A percentile compares a stretch with the other conserved stretches of the same genome.
Evolutionary conservation across 2,113 vertebrate species (phyloP).

Genomic region (Dolichallabes microphthalmus): DNA sequence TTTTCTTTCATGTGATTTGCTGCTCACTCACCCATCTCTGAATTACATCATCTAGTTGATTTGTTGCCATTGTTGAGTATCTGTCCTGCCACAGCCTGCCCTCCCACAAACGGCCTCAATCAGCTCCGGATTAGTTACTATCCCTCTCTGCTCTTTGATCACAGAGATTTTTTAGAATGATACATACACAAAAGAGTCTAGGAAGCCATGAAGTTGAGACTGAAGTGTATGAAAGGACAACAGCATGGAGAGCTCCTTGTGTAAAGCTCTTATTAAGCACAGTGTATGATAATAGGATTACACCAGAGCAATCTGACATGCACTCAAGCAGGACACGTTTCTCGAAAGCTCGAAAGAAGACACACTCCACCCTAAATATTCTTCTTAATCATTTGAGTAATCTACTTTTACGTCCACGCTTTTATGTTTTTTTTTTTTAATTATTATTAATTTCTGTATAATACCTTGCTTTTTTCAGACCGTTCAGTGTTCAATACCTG

Average conservation of each 20-base stretch:
- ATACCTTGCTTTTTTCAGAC: not conserved
- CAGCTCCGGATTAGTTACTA: slow-evolving; percentile 35
- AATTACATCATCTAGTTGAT: slow-evolving; percentile 81
- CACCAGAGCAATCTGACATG: slow-evolving; percentile 55
- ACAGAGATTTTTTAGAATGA: slow-evolving; percentile 34
- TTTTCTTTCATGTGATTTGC: not conserved
- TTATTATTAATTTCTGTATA: not conserved
- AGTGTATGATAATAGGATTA: slow-evolving; percentile 74
- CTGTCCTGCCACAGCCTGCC: slow-evolving; percentile 32
- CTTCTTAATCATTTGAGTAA: not conserved
- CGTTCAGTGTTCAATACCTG: not conserved
- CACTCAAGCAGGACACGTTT: slow-evolving; percentile 44
- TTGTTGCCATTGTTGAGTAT: slow-evolving; percentile 73
- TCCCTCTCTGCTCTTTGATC: slow-evolving; percentile 19
- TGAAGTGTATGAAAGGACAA: slow-evolving; percentile 27
- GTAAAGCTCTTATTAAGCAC: slow-evolving; percentile 73
- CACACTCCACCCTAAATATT: not conserved
- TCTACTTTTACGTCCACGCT: not conserved
- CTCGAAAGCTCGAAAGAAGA: slow-evolving; percentile 54
- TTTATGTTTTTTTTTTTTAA: not conserved
- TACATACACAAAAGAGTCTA: slow-evolving; percentile 29
- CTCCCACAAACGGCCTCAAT: slow-evolving; percentile 39
- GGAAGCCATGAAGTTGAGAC: slow-evolving; percentile 6
- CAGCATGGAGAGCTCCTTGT: slow-evolving; percentile 37
- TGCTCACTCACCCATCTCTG: slow-evolving; percentile 86